Evolutionary conservation across 2,113 vertebrate species (phyloP), one percentile per base, ranked within the genome.

Genomic region (Galeopterus variegatus): DNA sequence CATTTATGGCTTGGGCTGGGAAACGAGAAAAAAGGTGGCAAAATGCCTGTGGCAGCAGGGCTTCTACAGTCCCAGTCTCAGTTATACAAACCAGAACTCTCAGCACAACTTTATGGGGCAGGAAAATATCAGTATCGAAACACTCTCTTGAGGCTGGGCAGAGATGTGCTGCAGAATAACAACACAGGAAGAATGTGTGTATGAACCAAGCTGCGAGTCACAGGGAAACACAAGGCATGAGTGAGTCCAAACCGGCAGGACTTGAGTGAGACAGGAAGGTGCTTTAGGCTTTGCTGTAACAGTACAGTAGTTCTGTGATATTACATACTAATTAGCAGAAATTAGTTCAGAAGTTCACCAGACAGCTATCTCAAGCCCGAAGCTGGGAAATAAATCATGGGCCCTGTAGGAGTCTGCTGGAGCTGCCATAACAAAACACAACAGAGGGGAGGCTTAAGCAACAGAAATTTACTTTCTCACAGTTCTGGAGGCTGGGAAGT

Each of bases 71-170:
- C 72, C 85, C 11, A 56, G 31, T 65, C 84, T 15, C 56, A 83
- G 15, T 28, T 67, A 65, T n/a, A 1, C 45, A 88, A 80, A 94
- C 52, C 6, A 60, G 93, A 41, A 10, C 48, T 60, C 12, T 58
- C 75, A 45, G 0, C 6, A 83, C 0, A 0, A 18, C 26, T 4
- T n/a, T 3, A 1, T 26, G 17, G 33, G 15, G 31, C 21, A 45
- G 48, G 24, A 83, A 70, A 48, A 36, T 12, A 7, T 21, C 23
- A 36, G 0, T 6, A 33, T 26, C 41, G 36, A 15, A 48, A 90
- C 60, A 23, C 21, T 67, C 26, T 45, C 0, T 31, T 64, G 45
- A 65, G 19, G 18, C 24, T 36, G 31, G 33, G 13, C 17, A 31
- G 28, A 75, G 33, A 50, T 12, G 50, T 8, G 19, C n/a, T 67